Percentiles rank a stretch among this genome's conserved stretches.
Evolutionary conservation across 2,797 vertebrate genomes (phyloP).

Genomic region (Ataeniobius toweri): DNA sequence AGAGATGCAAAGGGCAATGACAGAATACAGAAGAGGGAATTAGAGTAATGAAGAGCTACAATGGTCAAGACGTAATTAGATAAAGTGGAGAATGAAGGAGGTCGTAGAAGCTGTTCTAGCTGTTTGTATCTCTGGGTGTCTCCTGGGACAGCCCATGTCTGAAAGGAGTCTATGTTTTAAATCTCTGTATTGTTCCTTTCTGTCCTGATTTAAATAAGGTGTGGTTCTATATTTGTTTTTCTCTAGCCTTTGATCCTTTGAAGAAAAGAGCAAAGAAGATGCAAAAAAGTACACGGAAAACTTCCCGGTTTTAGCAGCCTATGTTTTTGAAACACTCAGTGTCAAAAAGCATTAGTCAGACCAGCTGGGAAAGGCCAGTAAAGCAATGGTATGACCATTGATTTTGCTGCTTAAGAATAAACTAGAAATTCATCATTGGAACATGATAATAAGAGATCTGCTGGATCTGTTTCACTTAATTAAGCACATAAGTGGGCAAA

Average conservation of each 20-base stretch:
- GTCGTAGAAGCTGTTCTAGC: constrained; percentile 20
- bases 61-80: constrained; percentile 26
- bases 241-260: background rate
- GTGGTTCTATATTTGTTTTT: constrained; percentile 16
- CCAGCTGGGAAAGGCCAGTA: constrained; percentile 23
- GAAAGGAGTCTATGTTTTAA: constrained; percentile 6
- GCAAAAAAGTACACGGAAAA: background rate
- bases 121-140: constrained; percentile 15
- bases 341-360: constrained; percentile 41
- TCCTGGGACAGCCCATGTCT: constrained; percentile 26
- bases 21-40: constrained; percentile 19
- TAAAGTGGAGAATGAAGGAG: constrained; percentile 30
- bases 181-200: background rate
- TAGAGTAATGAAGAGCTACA: constrained; percentile 34
- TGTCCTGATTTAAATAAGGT: constrained; percentile 25
- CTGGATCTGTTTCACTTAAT: constrained; percentile 26
- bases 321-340: constrained; percentile 10
- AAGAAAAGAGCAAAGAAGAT: background rate
- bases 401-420: constrained; percentile 16
- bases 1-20: constrained; percentile 41
- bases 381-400: constrained; percentile 28
- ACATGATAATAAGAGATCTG: background rate
- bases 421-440: background rate
- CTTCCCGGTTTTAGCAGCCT: background rate
- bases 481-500: constrained; percentile 32